Evolutionary conservation across 92 coral and sea anemone genomes (phyloP).

Genomic region (Meandrina meandrites): DNA sequence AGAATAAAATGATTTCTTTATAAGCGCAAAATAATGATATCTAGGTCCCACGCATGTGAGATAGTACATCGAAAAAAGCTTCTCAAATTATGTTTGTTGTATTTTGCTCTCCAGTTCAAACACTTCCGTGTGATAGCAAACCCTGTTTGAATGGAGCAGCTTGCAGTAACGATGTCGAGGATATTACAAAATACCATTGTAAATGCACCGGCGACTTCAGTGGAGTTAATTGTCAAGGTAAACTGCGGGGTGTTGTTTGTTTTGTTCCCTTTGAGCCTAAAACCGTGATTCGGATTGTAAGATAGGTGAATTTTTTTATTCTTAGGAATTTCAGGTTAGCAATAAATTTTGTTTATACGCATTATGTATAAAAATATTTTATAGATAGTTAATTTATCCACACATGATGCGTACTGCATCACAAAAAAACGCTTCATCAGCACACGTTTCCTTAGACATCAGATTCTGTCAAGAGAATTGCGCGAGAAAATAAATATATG

Average conservation of each 20-base stretch:
- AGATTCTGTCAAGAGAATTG: no score
- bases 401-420: no score
- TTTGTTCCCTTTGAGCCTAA: neutral
- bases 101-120: neutral
- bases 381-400: no score
- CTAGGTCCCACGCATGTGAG: neutral
- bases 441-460: no score
- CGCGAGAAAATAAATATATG: no score
- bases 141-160: constrained; percentile 9
- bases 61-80: neutral
- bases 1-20: no score
- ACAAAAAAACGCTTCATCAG: no score
- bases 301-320: no score
- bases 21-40: neutral
- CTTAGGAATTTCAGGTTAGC: no score
- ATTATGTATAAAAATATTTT: no score
- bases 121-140: neutral
- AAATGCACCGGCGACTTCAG: constrained; percentile 5
- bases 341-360: no score
- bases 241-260: neutral
- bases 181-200: neutral
- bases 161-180: neutral
- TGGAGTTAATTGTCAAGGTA: constrained; percentile 4
- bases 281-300: no score
- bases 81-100: neutral